Base-by-base conservation (phyloP, 2,797 vertebrate genomes). In the Gouania willdenowi region DNA sequence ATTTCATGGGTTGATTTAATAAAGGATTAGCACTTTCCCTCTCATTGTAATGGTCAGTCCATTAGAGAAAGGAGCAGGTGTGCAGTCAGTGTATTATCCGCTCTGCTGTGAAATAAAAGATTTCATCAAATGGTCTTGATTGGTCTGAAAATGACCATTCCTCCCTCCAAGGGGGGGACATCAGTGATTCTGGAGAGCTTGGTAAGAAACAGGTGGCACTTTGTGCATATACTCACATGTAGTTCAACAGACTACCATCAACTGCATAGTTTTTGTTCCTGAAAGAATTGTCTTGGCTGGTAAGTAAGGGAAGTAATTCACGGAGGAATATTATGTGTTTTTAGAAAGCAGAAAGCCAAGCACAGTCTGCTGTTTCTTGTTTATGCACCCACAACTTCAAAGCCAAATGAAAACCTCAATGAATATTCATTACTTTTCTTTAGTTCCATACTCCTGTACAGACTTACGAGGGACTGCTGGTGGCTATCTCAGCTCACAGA, bases 1-100 rank as follows among this genome's bases (percentile, higher is more conserved):
- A 28, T 72, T 72, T 68, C 66, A 72, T 47, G 57, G 71, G 56
- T 70, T 66, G 50, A 78, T 74, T 71, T 70, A 71, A 65, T 69
- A 58, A 71, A 64, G 41, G 56, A 55, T 73, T 71, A 71, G 73
- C 64, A 61, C 63, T 75, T 71, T 65, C 4, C 3, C 57, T 58
- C 44, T 26, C 10, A 31, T 50, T 56, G 50, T 54, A 53, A 43
- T 37, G 36, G 52, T 56, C 49, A 37, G 63, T 58, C 42, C 21
- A 41, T 66, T 58, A 55, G 23, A 21, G 36, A 55, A 42, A 25
- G 24, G 41, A 35, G 45, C 53, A 49, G 36, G 41, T 63, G 54
- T 50, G 59, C 51, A 49, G 26, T 21, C 43, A 42, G 10, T 54
- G 65, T 43, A 25, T 58, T 44, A 60, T 62, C 36, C 44, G 48